Percentiles rank a stretch among this genome's conserved stretches.
Conservation (phyloP, 2,113 vertebrate species). For the Pterocles orientalis region DNA sequence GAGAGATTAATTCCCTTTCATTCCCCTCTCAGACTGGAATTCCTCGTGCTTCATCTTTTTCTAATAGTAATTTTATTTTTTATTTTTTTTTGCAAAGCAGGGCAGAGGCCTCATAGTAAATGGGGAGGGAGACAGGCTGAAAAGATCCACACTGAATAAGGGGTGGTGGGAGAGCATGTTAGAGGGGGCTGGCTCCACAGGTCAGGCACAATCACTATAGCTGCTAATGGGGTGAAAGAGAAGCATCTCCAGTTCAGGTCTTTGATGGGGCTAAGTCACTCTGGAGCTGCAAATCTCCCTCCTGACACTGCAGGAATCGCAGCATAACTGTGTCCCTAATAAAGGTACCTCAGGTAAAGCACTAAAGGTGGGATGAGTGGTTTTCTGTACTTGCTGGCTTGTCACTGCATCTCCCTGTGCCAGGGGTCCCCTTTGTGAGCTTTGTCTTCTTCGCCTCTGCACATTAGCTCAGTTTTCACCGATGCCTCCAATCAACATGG, state of each 20-base stretch:
- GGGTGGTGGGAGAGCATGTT: not conserved
- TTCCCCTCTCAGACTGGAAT: slow-evolving; percentile 36
- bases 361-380: not conserved
- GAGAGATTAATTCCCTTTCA: slow-evolving; percentile 57
- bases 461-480: not conserved
- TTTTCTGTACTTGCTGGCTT: not conserved
- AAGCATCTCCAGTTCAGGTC: not conserved
- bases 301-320: not conserved
- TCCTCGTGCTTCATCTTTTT: slow-evolving; percentile 32
- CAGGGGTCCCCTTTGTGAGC: not conserved
- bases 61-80: not conserved
- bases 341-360: not conserved
- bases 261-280: not conserved
- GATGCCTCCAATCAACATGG: not conserved
- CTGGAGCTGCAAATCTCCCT: not conserved
- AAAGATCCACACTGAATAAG: not conserved
- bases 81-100: not conserved
- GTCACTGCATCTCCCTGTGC: not conserved
- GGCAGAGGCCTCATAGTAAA: not conserved
- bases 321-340: not conserved
- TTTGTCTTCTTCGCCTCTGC: not conserved
- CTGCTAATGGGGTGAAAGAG: not conserved
- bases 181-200: not conserved
- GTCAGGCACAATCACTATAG: not conserved
- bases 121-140: not conserved